Base-by-base conservation (phyloP, 1,140 invertebrate species). In the Brachionus paranguensis region DNA sequence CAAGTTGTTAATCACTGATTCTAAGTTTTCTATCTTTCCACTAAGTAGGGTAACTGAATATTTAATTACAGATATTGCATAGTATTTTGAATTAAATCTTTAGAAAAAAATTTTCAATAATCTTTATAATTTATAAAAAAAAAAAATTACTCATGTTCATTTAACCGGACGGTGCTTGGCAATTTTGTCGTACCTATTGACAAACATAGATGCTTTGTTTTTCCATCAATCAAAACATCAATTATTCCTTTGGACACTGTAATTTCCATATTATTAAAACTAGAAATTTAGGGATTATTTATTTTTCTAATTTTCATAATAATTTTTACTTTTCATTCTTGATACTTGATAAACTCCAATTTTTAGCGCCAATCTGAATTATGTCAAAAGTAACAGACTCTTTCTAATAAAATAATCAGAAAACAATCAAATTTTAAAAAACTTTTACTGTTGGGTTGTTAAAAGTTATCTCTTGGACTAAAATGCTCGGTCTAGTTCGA, bases 401-500 rank as follows among this genome's bases (percentile, higher is more conserved):
- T 84, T 85, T 85, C 86, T 87, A 47, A 27, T 60, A 84, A 70
- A 84, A 41, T 24, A 83, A 86, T 86, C n/a, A 85, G 70, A 27
- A 84, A 37, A 86, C 65, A 41, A 85, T 86, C 86, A 68, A 37
- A 37, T 29, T n/a, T 14, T 12, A 20, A 37, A 37, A 1, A 37
- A 37, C 4, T 45, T 43, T 87, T 88, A 88, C 90, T 84, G 91
- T 90, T 7, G 93, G 93, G 89, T 96, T 96, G 8, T 91, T 92
- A 5, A 95, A 90, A 86, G 92, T 91, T 84, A 96, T 91, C 87
- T 94, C 93, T 88, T 96, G 94, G 27, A 95, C 92, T 83, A 95
- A 91, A 65, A 95, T 88, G 53, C 92, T 92, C 24, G 94, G 93
- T 37, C 93, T 91, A 6, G 92, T 92, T 85, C 94, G 91, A 86